Evolutionary conservation across 2,888 invertebrate genomes (phyloP).

Genomic region (Conomelus anceps): DNA sequence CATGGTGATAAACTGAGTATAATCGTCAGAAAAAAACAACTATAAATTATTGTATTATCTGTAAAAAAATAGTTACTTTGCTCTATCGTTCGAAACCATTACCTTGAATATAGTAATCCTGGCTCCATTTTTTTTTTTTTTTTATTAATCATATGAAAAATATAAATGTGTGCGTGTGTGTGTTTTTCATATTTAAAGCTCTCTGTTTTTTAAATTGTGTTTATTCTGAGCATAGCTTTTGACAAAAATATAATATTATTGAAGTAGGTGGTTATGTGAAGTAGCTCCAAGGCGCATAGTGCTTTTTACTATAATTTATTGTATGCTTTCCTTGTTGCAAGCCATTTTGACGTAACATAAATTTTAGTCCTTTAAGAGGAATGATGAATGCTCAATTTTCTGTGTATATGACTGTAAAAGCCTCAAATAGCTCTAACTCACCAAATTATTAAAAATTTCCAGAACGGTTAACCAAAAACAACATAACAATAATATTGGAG

Average conservation of each 20-base stretch:
- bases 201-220: not conserved
- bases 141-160: not conserved
- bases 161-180: not conserved
- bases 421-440: not conserved
- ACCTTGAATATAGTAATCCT: not conserved
- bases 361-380: not conserved
- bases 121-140: not conserved
- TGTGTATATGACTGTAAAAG: not conserved
- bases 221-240: not conserved
- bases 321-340: not conserved
- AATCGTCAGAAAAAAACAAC: not conserved
- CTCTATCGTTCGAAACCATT: not conserved
- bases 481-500: no score
- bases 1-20: not conserved
- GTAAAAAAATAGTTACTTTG: not conserved
- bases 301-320: not conserved
- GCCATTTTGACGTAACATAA: not conserved
- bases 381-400: not conserved
- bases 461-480: no score
- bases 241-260: not conserved
- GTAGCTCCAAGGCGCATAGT: not conserved
- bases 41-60: not conserved
- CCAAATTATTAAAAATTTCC: no score
- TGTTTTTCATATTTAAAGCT: not conserved
- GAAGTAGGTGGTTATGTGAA: not conserved